Conservation (phyloP, 2,797 vertebrate species). For the Ispidina lecontei region DNA sequence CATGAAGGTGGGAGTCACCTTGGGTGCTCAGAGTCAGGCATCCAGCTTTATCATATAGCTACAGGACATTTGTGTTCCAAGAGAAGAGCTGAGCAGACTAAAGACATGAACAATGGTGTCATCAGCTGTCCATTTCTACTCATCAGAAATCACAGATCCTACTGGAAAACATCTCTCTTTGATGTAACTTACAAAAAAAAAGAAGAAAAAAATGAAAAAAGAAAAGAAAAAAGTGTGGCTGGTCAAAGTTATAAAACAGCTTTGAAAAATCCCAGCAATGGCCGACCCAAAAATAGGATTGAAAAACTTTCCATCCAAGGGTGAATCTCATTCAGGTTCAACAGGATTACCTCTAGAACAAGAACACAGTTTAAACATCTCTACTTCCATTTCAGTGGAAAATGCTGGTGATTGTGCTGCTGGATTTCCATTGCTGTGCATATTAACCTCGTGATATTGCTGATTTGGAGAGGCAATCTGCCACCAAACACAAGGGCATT, state of each 20-base stretch:
- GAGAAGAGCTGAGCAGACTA: neutral
- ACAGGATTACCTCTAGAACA: neutral
- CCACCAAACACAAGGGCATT: neutral
- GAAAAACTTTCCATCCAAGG: neutral
- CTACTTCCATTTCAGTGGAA: fast-evolving
- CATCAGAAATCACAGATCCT: neutral
- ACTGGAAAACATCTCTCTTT: neutral
- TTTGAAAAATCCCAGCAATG: neutral
- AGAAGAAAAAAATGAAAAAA: neutral
- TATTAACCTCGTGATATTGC: neutral
- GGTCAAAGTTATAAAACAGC: neutral
- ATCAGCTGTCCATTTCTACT: neutral
- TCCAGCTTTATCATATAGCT: neutral
- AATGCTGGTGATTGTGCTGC: neutral
- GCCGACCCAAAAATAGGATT: neutral
- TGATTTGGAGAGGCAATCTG: neutral
- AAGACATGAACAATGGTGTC: neutral
- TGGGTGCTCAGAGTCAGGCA: neutral
- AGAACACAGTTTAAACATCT: neutral
- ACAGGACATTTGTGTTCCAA: conserved; percentile 14
- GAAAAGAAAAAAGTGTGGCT: neutral
- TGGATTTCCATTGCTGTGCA: neutral
- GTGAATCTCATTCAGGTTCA: neutral
- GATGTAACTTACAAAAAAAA: neutral
- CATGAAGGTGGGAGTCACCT: neutral